Base-by-base conservation (phyloP, 2,797 vertebrate genomes). In the Sardinella longiceps region DNA sequence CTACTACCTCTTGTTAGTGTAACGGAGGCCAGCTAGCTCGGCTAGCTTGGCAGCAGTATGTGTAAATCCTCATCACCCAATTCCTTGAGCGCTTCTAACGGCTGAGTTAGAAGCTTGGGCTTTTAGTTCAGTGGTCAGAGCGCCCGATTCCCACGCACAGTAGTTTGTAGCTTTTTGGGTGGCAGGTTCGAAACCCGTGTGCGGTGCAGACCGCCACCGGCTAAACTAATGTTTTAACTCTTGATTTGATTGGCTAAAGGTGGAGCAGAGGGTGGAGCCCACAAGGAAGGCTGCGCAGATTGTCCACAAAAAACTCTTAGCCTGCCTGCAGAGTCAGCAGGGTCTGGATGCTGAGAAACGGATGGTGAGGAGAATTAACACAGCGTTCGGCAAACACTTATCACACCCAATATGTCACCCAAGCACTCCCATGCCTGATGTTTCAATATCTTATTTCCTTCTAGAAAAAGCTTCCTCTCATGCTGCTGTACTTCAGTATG, bases 391-490 rank as follows among this genome's bases (percentile, higher is more conserved):
- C 25, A 66, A 70, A 14, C 28, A 18, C 30, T 33, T 37, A 12
- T 33, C 33, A 33, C 18, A 14, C 33, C 28, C 25, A 5, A 1
- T 0, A 33, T 33, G 63, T 70, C 63, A 80, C 28, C 46, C 46
- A 48, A 48, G 11, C 7, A 48, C 46, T 77, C 56, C 48, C 9
- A 77, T 74, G 80, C 28, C 28, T 48, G 12, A 48, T 48, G 12
- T 84, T 20, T 50, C 25, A 43, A 28, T 51, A 53, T 70, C 80
- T 43, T 84, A 0, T 80, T 53, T 83, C 82, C 12, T 46, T 11
- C 85, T 92, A 99, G 98, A 99, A 98, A 94, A 99, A 98, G 89
- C 95, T 99, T 23, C 97, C 98, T 2, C 94, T 99, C 92, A 99
- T 98, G 98, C 93, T 96, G 91, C 94, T 99, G 82, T 99, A 98